Evolutionary conservation across 2,797 vertebrate species (phyloP).

Genomic region (Stomatorhinus walkeri): DNA sequence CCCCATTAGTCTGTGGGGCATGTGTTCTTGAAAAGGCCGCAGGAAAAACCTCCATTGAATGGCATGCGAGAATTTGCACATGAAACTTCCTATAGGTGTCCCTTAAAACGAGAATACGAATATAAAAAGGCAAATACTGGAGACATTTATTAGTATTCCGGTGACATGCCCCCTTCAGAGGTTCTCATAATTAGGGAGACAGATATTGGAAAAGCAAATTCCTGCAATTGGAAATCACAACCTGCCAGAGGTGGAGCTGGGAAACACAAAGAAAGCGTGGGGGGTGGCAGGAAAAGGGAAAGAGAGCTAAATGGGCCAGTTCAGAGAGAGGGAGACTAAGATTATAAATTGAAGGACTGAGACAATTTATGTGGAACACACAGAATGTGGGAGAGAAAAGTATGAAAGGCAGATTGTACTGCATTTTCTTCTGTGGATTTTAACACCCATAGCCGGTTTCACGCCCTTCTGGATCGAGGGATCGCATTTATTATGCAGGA

Average conservation of each 20-base stretch:
- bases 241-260: constrained; percentile 67
- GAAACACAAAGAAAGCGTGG: constrained; percentile 52
- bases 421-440: constrained; percentile 66
- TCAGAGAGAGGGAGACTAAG: constrained; percentile 35
- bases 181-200: constrained; percentile 69
- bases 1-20: not conserved
- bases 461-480: constrained; percentile 50
- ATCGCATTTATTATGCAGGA: constrained; percentile 58
- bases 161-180: constrained; percentile 63
- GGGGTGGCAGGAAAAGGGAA: constrained; percentile 31
- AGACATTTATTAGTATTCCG: constrained; percentile 65
- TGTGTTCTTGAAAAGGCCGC: not conserved
- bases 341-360: constrained; percentile 17
- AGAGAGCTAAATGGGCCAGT: constrained; percentile 20
- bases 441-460: constrained; percentile 58
- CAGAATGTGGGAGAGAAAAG: constrained; percentile 26
- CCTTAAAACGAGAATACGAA: constrained; percentile 41
- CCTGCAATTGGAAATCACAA: constrained; percentile 71
- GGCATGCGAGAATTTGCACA: constrained; percentile 16
- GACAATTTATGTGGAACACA: not conserved
- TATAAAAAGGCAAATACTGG: constrained; percentile 32
- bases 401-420: constrained; percentile 58
- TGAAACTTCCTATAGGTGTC: constrained; percentile 26
- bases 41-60: not conserved
- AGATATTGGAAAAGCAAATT: constrained; percentile 76